Conservation (phyloP, 2,888 invertebrate genomes). For the Rotaria socialis region DNA sequence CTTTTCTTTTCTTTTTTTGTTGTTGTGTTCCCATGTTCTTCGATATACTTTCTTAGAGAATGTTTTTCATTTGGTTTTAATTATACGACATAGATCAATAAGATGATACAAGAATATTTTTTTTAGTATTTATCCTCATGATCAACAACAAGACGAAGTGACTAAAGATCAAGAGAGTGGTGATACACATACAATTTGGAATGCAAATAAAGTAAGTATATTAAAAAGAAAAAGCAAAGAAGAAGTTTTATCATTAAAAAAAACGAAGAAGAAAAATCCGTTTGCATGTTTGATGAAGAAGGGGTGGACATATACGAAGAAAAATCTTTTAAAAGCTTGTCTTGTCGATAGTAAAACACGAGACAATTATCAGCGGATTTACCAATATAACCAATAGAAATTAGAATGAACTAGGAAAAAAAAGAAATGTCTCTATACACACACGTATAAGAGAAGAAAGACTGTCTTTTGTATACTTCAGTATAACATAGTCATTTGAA, state of each 20-base stretch:
- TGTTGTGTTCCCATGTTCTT: not conserved
- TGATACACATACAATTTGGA: slow-evolving; percentile 31
- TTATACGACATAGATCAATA: slow-evolving; percentile 12
- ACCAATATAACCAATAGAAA: slow-evolving; percentile 22
- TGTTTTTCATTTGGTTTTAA: slow-evolving; percentile 19
- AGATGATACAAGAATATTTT: slow-evolving; percentile 5
- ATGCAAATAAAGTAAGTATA: slow-evolving; percentile 14
- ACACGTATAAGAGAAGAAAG: not conserved
- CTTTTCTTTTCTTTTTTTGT: not conserved
- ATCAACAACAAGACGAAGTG: slow-evolving; percentile 21
- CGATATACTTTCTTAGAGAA: not conserved
- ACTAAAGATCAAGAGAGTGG: slow-evolving; percentile 1
- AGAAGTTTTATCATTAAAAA: not conserved
- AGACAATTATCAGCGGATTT: slow-evolving; percentile 22
- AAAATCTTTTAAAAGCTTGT: slow-evolving; percentile 21
- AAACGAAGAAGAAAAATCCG: not conserved
- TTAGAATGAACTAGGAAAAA: not conserved
- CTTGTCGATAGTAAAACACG: slow-evolving; percentile 1
- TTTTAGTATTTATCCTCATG: slow-evolving; percentile 11
- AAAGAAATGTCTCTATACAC: not conserved
- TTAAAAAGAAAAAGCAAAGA: not conserved
- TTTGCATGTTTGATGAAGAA: slow-evolving; percentile 9
- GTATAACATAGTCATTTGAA: slow-evolving; percentile 3
- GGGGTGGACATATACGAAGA: slow-evolving; percentile 15
- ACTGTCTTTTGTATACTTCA: not conserved